Base-by-base conservation (phyloP, 2,888 invertebrate species). In the Drosophila lacicola region DNA sequence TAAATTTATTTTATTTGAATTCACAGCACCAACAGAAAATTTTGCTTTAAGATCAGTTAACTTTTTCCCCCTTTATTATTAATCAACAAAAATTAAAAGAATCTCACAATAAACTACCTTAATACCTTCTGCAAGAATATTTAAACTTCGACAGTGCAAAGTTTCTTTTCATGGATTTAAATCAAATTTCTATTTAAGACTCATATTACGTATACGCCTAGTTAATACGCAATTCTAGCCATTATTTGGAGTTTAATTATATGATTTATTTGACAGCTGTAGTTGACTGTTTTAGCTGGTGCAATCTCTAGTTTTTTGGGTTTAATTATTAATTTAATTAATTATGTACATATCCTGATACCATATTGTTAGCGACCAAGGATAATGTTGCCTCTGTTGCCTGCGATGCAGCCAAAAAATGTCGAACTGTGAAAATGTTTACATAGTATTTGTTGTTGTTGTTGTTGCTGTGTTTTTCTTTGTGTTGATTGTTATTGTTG, bases 361-460 rank as follows among this genome's bases (percentile, higher is more conserved):
- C 91, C 91, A 92, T 89, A 92, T 92, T 90, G 92, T 92, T 72
- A 92, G 85, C 80, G 92, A 92, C 91, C 92, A 92, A 74, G 92
- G 92, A 89, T 90, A 92, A 60, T 90, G 85, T 69, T 86, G 91
- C 84, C 90, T 84, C 82, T 89, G 89, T 80, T 89, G 90, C 78
- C 91, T 89, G 82, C 90, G 90, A 76, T 91, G 92, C 83, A 92
- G 90, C 91, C 92, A 92, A 86, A 92, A 89, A 85, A 91, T 91
- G 91, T 91, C 90, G 82, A 89, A 90, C 91, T 91, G 92, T 88
- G 80, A 64, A 88, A 74, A 85, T 80, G 86, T 77, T 72, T 61
- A 64, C 60, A 58, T 61, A 66, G 68, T 69, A 55, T 56, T 57
- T 75, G 70, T 74, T 58, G 56, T 77, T 50, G 53, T 44, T 70